Percentiles rank a stretch among this genome's conserved stretches.
phyloP scores from a whole-genome alignment of 2,797 vertebrate species.

The Poliocrania exsul region DNA sequence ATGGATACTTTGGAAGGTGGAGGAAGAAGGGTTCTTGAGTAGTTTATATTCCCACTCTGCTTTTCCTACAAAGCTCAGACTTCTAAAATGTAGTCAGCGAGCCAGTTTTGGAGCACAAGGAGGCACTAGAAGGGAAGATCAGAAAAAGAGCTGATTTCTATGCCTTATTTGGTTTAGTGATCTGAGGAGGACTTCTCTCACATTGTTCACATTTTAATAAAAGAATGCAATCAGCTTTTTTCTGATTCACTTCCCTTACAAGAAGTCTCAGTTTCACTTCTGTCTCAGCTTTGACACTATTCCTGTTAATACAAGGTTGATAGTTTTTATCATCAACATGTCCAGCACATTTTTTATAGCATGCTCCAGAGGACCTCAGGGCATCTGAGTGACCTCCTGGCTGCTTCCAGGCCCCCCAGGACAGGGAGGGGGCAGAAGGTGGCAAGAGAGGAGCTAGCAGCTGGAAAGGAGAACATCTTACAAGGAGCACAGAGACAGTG shows the following conservation, averaged over 20 bases:
- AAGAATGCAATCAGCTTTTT: constrained; percentile 19
- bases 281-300: background rate
- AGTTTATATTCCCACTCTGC: background rate
- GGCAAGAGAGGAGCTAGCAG: background rate
- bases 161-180: constrained; percentile 44
- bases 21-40: background rate
- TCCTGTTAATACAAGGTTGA: background rate
- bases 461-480: background rate
- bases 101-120: background rate
- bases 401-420: background rate
- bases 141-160: background rate
- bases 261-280: background rate
- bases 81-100: background rate
- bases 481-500: background rate
- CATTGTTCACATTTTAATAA: background rate
- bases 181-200: background rate
- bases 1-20: background rate
- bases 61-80: background rate
- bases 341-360: background rate
- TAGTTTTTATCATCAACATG: background rate
- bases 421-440: background rate
- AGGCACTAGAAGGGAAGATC: constrained; percentile 26
- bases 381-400: background rate
- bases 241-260: background rate
- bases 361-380: background rate